These are phyloP conservation scores for Anhinga rufa DNA, from an alignment of 2,113 vertebrate genomes.

Conservation along the genomic window DNA sequence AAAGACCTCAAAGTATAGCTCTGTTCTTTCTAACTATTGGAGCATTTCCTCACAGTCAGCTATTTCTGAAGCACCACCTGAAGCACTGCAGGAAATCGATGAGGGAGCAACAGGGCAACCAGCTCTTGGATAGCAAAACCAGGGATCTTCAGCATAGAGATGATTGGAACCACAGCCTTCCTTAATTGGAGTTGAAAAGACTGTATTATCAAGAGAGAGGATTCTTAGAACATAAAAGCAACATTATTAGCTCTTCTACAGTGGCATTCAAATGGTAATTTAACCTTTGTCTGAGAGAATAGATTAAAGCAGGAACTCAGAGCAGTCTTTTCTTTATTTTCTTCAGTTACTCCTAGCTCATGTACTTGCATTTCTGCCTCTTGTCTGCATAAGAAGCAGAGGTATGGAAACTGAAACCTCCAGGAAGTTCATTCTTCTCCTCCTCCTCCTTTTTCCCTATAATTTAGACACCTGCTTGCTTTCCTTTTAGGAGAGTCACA, in stretches of 20 bases:
- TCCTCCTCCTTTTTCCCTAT: background rate
- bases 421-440: background rate
- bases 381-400: background rate
- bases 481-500: background rate
- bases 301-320: conserved; percentile 8
- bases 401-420: background rate
- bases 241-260: conserved; percentile 43
- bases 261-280: conserved; percentile 41
- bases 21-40: background rate
- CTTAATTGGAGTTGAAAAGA: conserved; percentile 9
- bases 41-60: background rate
- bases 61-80: conserved; percentile 18
- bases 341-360: background rate
- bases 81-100: background rate
- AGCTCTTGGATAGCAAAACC: background rate
- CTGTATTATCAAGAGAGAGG: background rate
- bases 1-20: background rate
- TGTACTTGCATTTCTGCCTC: background rate
- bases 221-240: conserved; percentile 2
- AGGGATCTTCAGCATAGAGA: background rate
- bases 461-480: background rate
- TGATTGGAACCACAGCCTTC: background rate
- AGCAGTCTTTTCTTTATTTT: background rate
- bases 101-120: background rate
- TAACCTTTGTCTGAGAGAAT: conserved; percentile 18